Evolutionary conservation across 2,797 vertebrate genomes (phyloP), one percentile per base, ranked within the genome.

Genomic region (Thaleichthys pacificus): DNA sequence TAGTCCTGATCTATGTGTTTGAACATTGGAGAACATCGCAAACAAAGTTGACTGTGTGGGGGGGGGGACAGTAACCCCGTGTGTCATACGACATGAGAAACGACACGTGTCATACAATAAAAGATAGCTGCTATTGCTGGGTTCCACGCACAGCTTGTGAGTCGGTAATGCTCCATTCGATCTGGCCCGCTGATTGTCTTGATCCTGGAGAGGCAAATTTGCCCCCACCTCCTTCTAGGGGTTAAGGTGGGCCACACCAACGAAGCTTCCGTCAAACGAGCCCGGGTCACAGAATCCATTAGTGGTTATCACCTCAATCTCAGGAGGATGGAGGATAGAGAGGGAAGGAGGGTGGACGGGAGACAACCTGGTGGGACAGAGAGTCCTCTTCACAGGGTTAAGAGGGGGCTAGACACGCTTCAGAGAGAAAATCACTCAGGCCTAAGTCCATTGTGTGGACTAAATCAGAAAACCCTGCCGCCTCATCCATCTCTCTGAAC

Each of bases 381-480:
- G 49, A 49, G 64, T 61, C 65, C 62, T 49, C 70, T 51, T 62
- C 73, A 5, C 5, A 58, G 78, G 70, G 78, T 83, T 82, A 67
- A 78, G 73, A 85, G 72, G 72, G 76, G 75, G 32, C 63, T 69
- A 73, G 81, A 84, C 80, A 61, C 58, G 74, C 72, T 80, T 73
- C 75, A 61, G 69, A 66, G 82, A 85, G 83, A 82, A 81, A 90
- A 85, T 84, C 82, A 84, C 79, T 86, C 76, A 75, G 76, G 71
- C 71, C 74, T 35, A 35, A 35, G 32, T 35, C 32, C 79, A 76
- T 77, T 82, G 83, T 82, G 77, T 12, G 0, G 80, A 87, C 82
- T 80, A 82, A 89, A 88, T 89, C 85, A 83, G 74, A 79, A 83
- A 77, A 62, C 75, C 5, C 19, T 22, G 71, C 72, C 11, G 11